These are phyloP conservation scores for Anarsia innoxiella DNA, from an alignment of 2,888 invertebrate species.

Conservation along the genomic window DNA sequence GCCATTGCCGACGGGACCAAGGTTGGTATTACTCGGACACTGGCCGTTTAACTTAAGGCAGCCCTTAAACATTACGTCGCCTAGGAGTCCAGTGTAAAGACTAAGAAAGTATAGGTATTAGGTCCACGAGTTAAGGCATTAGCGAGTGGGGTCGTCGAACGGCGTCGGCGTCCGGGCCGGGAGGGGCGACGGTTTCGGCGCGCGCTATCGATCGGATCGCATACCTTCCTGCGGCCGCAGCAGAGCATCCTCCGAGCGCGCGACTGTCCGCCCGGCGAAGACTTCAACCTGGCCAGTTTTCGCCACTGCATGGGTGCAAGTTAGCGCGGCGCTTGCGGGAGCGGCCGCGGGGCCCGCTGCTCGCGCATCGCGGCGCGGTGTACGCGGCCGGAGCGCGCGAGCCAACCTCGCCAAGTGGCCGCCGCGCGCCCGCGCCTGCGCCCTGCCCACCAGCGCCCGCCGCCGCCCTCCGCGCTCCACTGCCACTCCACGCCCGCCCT, in stretches of 20 bases:
- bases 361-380: conserved; percentile 66
- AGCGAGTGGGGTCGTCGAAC: conserved; percentile 67
- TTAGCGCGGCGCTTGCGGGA: conserved; percentile 76
- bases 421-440: conserved; percentile 55
- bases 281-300: conserved; percentile 86
- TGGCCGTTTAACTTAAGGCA: conserved; percentile 8
- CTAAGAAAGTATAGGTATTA: conserved; percentile 19
- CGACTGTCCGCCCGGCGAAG: conserved; percentile 78
- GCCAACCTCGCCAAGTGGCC: conserved; percentile 69
- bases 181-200: conserved; percentile 70
- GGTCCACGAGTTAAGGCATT: conserved; percentile 48
- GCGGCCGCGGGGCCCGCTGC: conserved; percentile 66
- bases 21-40: conserved; percentile 4
- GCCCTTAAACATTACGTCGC: conserved; percentile 9
- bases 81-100: conserved; percentile 4
- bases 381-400: conserved; percentile 70
- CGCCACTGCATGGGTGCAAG: conserved; percentile 88
- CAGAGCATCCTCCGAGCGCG: conserved; percentile 94
- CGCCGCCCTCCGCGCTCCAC: no score
- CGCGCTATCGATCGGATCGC: conserved; percentile 69
- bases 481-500: conserved; percentile 58
- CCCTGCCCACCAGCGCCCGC: conserved; percentile 31
- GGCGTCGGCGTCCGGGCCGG: conserved; percentile 67
- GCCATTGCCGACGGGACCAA: not conserved
- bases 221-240: conserved; percentile 96